These are phyloP conservation scores for Verasper variegatus DNA, from an alignment of 2,113 vertebrate genomes.

Conservation along the genomic window DNA sequence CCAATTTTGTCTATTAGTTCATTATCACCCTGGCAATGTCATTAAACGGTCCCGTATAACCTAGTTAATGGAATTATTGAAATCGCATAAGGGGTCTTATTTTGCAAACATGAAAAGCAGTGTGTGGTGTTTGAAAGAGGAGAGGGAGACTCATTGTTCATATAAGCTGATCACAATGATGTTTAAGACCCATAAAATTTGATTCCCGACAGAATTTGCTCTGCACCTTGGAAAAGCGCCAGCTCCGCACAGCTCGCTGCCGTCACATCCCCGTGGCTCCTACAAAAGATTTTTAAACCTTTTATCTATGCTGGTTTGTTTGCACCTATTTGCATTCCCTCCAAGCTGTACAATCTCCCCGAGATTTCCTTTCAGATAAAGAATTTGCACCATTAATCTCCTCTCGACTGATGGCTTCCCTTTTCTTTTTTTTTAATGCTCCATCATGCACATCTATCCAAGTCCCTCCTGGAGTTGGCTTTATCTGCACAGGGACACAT, in stretches of 20 bases:
- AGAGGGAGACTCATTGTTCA: constrained; percentile 68
- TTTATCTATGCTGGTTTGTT: constrained; percentile 69
- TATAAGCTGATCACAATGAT: constrained; percentile 74
- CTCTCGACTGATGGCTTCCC: constrained; percentile 43
- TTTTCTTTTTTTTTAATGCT: constrained; percentile 34
- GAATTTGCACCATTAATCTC: constrained; percentile 63
- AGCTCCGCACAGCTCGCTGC: constrained; percentile 46
- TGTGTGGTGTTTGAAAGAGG: constrained; percentile 48
- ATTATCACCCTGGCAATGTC: constrained; percentile 1
- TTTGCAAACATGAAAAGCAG: constrained; percentile 52
- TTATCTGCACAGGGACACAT: constrained; percentile 61
- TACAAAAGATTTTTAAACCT: constrained; percentile 68
- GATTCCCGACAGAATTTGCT: constrained; percentile 71
- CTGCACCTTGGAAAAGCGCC: constrained; percentile 64
- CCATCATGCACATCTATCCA: constrained; percentile 48
- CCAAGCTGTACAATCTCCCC: constrained; percentile 50
- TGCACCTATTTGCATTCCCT: constrained; percentile 69
- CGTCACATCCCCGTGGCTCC: constrained; percentile 45
- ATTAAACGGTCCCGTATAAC: constrained; percentile 38
- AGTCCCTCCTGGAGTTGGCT: constrained; percentile 43
- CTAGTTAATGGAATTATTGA: constrained; percentile 65
- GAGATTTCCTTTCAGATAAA: constrained; percentile 67
- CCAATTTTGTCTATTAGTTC: neutral
- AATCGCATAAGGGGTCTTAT: constrained; percentile 52
- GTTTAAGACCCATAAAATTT: constrained; percentile 77